Base-by-base conservation (phyloP, 2,888 invertebrate species). In the Trisateles emortualis region DNA sequence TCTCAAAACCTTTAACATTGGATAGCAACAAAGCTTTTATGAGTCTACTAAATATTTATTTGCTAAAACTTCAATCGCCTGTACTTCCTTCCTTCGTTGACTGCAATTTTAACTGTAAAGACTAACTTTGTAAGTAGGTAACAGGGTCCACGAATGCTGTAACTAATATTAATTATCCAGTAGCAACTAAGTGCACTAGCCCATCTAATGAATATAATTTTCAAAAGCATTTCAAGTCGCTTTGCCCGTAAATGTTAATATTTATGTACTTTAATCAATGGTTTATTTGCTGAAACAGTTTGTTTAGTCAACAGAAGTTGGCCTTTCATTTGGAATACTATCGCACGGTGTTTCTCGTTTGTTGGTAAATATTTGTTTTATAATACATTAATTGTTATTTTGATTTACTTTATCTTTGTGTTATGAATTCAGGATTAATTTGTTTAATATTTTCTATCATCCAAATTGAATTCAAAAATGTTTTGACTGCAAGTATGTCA, bases 121-220 rank as follows among this genome's bases (percentile, higher is more conserved):
- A 4, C 6, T 39, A 22, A 22, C 22, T 11, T 39, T 39, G 22
- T 5, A 11, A 24, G 8, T 26, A 1, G 8, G 26, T 19, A 22
- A 36, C 17, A 17, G n/a, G 10, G 11, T 22, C 5, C 22, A 19
- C 22, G 43, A 48, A 46, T 49, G 24, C 48, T 48, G 53, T 41
- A 38, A 59, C 41, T 52, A 35, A 55, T 67, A 59, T 58, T 64
- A 39, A 55, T 52, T 61, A 50, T 17, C 52, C 39, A 16, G 16
- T 43, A 30, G 47, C 49, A 13, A 6, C 38, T 47, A 42, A 62
- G 49, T 55, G 61, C 66, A 65, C 36, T 49, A 45, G 45, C 22
- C 50, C 54, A 42, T 57, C 53, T 59, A 68, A 62, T 43, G 51
- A 65, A 63, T 54, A 53, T 59, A 44, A 65, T 52, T 54, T 39